Base-by-base conservation (phyloP, 2,113 vertebrate genomes). In the Ctenodactylus gundi region DNA sequence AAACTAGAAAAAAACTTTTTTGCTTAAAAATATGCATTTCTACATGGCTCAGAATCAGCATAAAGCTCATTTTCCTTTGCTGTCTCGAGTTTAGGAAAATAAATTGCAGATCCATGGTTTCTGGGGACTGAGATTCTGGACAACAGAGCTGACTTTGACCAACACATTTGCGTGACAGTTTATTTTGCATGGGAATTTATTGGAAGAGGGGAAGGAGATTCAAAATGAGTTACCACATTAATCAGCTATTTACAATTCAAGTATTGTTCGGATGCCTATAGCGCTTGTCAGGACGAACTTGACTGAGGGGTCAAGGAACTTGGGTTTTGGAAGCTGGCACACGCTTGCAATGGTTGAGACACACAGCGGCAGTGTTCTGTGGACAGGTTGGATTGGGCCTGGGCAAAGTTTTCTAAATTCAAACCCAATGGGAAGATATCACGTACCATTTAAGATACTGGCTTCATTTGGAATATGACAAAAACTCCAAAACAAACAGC, bases 21-120 rank as follows among this genome's bases (percentile, higher is more conserved):
- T 91, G 34, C 49, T 82, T 92, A 95, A 93, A 94, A 83, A 57
- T 57, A 5, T 68, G 1, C 17, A 39, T 39, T 90, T 96, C 86
- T 68, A 39, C 34, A 53, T 67, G 51, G 34, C 49, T 78, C 31
- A 75, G 57, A 75, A 60, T 86, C 70, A 68, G 39, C 1, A 3
- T 55, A 67, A 64, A 5, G n/a, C 31, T 27, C 23, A 49, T 78
- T 90, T 77, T 75, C 34, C 51, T 88, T 76, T 82, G 23, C 25
- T 83, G 23, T 80, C 39, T 39, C 36, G 23, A 31, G 29, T 57
- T 41, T 29, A 68, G 55, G 55, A 76, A 68, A 73, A 80, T 76
- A 84, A 65, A 34, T 70, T 7, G 60, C 60, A 88, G 34, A 85
- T 3, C 2, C 9, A 27, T 68, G 44, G 15, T 21, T 70, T 93